Percentiles rank a stretch among this genome's conserved stretches.
Evolutionary conservation across 2,113 vertebrate species (phyloP).

Genomic region (Chloebia gouldiae): DNA sequence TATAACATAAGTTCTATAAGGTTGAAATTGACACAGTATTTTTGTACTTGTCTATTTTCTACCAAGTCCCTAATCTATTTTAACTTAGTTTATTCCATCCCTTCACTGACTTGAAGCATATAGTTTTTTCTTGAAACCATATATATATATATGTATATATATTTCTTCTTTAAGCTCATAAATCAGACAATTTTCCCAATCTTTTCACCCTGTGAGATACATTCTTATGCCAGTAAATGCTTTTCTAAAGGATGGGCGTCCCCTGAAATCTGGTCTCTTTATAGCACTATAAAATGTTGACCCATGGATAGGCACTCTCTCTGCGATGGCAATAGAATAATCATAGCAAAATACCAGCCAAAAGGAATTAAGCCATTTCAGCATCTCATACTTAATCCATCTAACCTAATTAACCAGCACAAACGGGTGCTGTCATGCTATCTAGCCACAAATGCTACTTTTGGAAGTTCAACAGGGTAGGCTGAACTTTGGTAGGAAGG

Average conservation of each 20-base stretch:
- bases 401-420: background rate
- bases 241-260: background rate
- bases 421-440: rapidly evolving
- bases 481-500: background rate
- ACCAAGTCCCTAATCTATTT: background rate
- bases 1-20: background rate
- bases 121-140: background rate
- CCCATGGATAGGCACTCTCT: background rate
- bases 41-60: background rate
- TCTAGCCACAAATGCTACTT: background rate
- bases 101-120: background rate
- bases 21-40: background rate
- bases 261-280: background rate
- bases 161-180: background rate
- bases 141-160: background rate
- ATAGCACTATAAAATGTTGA: background rate
- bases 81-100: background rate
- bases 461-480: background rate
- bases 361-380: background rate
- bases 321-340: background rate
- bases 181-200: background rate
- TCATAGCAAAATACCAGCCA: background rate
- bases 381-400: background rate
- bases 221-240: background rate
- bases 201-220: background rate